phyloP scores from a whole-genome alignment of 2,888 invertebrate genomes.

The Dryococelus australis region DNA sequence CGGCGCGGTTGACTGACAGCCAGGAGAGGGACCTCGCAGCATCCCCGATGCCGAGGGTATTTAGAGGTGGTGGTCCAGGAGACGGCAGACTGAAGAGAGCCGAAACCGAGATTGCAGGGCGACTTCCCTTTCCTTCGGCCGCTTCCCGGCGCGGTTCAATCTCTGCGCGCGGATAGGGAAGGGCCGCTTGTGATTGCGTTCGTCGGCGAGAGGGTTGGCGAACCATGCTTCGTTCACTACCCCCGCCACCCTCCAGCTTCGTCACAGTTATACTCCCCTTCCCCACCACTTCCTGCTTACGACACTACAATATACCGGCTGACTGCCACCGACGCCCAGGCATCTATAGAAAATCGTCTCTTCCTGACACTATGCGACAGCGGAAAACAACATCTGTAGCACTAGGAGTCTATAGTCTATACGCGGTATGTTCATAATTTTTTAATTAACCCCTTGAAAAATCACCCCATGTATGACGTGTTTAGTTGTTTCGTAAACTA shows the following conservation, averaged over 20 bases:
- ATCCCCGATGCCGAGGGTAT: background rate
- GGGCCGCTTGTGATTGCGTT: background rate
- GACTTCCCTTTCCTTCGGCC: slow-evolving; percentile 4
- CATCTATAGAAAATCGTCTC: background rate
- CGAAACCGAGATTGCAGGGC: background rate
- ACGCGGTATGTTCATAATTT: too few species aligned
- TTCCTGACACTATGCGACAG: too few species aligned
- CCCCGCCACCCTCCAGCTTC: background rate
- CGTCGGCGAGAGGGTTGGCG: background rate
- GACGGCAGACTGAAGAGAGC: background rate
- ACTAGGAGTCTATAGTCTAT: too few species aligned
- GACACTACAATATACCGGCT: background rate
- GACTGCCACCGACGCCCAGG: background rate
- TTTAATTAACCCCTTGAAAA: too few species aligned
- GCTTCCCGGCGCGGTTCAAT: background rate
- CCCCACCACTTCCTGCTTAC: background rate
- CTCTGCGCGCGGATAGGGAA: background rate
- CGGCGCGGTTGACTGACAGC: background rate
- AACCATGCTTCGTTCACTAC: background rate
- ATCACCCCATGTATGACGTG: too few species aligned
- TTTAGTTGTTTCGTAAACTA: too few species aligned
- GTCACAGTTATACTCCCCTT: background rate
- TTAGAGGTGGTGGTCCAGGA: background rate
- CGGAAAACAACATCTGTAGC: too few species aligned
- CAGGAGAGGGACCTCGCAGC: background rate